Base-by-base conservation (phyloP, 1,140 invertebrate species). In the Euwallacea similis region DNA sequence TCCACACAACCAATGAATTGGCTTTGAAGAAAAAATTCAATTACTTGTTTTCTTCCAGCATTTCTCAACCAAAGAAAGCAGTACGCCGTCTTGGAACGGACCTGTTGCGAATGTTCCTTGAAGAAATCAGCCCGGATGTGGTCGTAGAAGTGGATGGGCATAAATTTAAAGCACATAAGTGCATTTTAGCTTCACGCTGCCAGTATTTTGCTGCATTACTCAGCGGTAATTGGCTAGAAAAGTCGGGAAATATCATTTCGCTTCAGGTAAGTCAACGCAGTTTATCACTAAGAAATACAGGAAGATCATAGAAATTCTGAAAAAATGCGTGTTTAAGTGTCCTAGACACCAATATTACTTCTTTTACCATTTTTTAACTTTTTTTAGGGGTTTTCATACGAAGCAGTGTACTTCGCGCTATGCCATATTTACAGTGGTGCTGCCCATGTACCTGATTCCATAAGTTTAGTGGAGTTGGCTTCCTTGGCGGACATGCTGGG, bases 391-490 rank as follows among this genome's bases (percentile, higher is more conserved):
- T 95, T 87, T 80, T 93, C 91, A 2, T 93, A 92, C 72, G 89
- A 89, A 66, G 89, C 90, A 0, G 91, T 96, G 0, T 91, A 95
- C 81, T 96, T 96, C 84, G 91, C 93, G 0, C 80, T 97, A 58
- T 93, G 94, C 75, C 94, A 96, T 81, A 94, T 97, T 59, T 97
- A 97, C 76, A 95, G 93, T 73, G 95, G 94, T 4, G 89, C 92
- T 13, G 91, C 91, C 54, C 90, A 92, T 74, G 88, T 95, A 72
- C 92, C 93, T 0, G 91, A 94, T 74, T 87, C 89, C 2, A 91
- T 95, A 68, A 91, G 91, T 79, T 88, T 97, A 42, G 89, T 93
- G 56, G 94, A 96, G 81, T 81, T 97, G 64, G 91, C 94, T 0
- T 91, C 92, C 0, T 80, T 96, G 58, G 91, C 93, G 4, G 94